Percentiles rank a stretch among this genome's conserved stretches.
Conservation (phyloP, 2,888 invertebrate genomes). For the Himalopsyche anomala region DNA sequence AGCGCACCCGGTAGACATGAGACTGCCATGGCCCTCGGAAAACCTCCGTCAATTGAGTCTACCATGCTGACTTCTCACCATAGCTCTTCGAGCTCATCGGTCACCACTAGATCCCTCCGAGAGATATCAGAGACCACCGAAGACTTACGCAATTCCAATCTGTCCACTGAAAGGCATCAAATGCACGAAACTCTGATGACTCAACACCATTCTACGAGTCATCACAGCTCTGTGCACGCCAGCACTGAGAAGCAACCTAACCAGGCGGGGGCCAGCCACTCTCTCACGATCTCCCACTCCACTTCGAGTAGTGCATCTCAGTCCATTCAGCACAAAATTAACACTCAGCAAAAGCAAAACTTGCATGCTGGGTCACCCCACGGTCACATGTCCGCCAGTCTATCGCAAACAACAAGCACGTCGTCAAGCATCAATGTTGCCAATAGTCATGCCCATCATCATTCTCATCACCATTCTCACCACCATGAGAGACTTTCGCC, state of each 20-base stretch:
- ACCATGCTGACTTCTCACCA: constrained; percentile 84
- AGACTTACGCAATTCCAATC: constrained; percentile 74
- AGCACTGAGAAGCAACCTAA: constrained; percentile 80
- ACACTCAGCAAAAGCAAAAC: constrained; percentile 75
- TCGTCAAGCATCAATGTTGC: constrained; percentile 77
- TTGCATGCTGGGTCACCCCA: constrained; percentile 76
- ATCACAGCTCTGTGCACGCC: constrained; percentile 81
- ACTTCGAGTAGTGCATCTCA: constrained; percentile 82
- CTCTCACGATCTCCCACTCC: constrained; percentile 82
- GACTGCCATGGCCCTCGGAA: constrained; percentile 69
- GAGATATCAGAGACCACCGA: constrained; percentile 78
- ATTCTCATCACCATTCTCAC: constrained; percentile 77
- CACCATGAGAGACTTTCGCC: constrained; percentile 83
- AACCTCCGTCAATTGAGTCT: constrained; percentile 78
- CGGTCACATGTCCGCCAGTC: constrained; percentile 75
- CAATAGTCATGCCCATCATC: constrained; percentile 83
- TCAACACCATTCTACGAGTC: constrained; percentile 82
- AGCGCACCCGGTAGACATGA: constrained; percentile 75
- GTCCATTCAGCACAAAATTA: constrained; percentile 80
- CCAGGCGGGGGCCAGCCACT: constrained; percentile 76
- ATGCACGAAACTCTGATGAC: constrained; percentile 82
- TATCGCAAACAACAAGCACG: constrained; percentile 76
- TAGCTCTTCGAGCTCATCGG: constrained; percentile 83
- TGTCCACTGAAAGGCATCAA: constrained; percentile 78
- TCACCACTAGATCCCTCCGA: constrained; percentile 81